A percentile compares a stretch with the other conserved stretches of the same genome.
phyloP scores from a whole-genome alignment of 2,888 invertebrate genomes.

The Ellobium chinense region DNA sequence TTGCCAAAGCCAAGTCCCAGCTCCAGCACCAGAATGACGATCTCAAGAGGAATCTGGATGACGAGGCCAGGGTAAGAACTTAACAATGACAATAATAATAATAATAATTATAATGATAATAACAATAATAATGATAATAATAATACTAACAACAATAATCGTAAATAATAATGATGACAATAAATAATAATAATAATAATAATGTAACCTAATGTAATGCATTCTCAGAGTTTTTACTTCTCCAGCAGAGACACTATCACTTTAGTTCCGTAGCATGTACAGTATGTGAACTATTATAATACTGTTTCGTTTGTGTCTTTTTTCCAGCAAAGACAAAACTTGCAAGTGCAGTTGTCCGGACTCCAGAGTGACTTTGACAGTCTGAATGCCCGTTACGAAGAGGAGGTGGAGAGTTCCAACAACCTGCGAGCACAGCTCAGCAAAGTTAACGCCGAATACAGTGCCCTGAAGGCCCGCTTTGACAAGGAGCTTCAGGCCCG shows the following conservation, averaged over 20 bases:
- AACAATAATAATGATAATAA: too few relatives aligned
- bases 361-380: conserved; percentile 78
- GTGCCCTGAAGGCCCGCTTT: conserved; percentile 94
- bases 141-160: too few relatives aligned
- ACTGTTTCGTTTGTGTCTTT: too few relatives aligned
- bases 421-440: conserved; percentile 98
- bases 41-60: conserved; percentile 75
- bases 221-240: too few relatives aligned
- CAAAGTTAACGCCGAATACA: conserved; percentile 90
- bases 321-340: conserved; percentile 75
- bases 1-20: conserved; percentile 89
- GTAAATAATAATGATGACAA: too few relatives aligned
- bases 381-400: conserved; percentile 95
- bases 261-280: too few relatives aligned
- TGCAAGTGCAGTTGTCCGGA: conserved; percentile 73
- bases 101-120: too few relatives aligned
- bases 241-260: too few relatives aligned
- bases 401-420: conserved; percentile 97
- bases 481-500: conserved; percentile 96
- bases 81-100: too few relatives aligned
- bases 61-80: conserved; percentile 74
- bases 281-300: too few relatives aligned
- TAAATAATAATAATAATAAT: too few relatives aligned
- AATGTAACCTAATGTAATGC: too few relatives aligned
- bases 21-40: conserved; percentile 76